Percentiles rank a stretch among this genome's conserved stretches.
Evolutionary conservation across 2,888 invertebrate species (phyloP).

Genomic region (Hipparchia semele): DNA sequence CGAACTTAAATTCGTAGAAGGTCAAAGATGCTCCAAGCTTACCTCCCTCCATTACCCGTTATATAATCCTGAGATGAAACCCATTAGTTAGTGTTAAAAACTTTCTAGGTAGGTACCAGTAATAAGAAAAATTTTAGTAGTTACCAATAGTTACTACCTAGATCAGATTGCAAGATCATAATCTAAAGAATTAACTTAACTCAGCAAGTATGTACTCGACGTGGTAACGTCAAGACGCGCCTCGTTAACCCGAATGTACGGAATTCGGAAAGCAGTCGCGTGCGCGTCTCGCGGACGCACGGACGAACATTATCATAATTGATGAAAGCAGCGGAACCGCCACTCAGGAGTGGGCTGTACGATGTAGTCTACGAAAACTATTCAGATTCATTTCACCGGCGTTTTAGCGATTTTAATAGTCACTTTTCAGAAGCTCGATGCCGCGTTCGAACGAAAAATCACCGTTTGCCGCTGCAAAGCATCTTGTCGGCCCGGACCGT

Average conservation of each 20-base stretch:
- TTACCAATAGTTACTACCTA: not conserved
- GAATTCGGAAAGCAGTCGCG: slow-evolving; percentile 62
- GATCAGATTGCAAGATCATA: slow-evolving; percentile 4
- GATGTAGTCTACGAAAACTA: not conserved
- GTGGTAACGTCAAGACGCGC: slow-evolving; percentile 29
- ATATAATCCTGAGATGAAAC: no score
- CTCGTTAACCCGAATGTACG: slow-evolving; percentile 53
- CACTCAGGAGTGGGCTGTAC: slow-evolving; percentile 2
- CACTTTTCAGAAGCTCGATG: no score
- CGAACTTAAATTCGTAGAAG: no score
- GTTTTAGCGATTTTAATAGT: no score
- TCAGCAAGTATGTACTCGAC: not conserved
- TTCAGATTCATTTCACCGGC: slow-evolving; percentile 2
- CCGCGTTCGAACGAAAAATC: no score
- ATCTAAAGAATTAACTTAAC: slow-evolving; percentile 3
- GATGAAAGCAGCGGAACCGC: slow-evolving; percentile 70
- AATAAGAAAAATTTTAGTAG: not conserved
- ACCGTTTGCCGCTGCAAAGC: no score
- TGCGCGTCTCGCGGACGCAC: slow-evolving; percentile 37
- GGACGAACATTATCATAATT: slow-evolving; percentile 72
- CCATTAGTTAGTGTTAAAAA: no score
- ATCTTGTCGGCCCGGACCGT: no score
- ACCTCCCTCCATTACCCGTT: no score
- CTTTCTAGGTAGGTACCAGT: no score
- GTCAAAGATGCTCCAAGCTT: no score